Evolutionary conservation across 1,140 invertebrate species (phyloP), one percentile per base, ranked within the genome.

Genomic region (Neocloeon triangulifer): DNA sequence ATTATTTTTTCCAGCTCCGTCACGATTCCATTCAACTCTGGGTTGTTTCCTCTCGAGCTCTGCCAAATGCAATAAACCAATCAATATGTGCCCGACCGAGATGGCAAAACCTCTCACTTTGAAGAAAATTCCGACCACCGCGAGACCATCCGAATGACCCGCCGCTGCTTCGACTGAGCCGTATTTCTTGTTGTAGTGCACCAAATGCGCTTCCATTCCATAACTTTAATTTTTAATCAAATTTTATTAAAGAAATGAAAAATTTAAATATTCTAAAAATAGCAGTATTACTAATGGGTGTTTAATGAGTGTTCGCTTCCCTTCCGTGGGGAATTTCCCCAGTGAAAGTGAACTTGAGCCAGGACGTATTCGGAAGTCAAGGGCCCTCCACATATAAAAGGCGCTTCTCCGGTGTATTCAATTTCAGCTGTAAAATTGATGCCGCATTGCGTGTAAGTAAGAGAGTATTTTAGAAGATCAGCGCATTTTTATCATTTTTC

Each of bases 111-210:
- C n/a, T n/a, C n/a, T 39, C 44, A 64, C 70, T 47, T 75, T 55
- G 19, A 84, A 58, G 10, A 85, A 62, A 40, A 79, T 73, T 0
- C 66, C 73, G 2, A 81, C 53, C 0, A 82, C 71, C 5, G 73
- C 71, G 21, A 85, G 41, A 4, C 80, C 79, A 45, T 84, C 79
- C 3, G 61, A 59, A 36, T 78, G 61, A 9, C 65, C 64, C 0
- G 63, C 56, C 4, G 77, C 77, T 25, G 70, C 68, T 18, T 63
- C 55, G 35, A 75, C 57, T 3, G 55, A 62, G 5, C 53, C 51
- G 42, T 84, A 82, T 46, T 72, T 75, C 38, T 61, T 62, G 37
- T 80, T 81, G 47, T 66, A 80, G 47, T 81, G 77, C 0, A 84
- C 73, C 13, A 73, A 60, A 42, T 85, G 79, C 10, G 73, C 64